Conservation (phyloP, 2,113 vertebrate genomes). For the Hippocampus guttulatus region DNA sequence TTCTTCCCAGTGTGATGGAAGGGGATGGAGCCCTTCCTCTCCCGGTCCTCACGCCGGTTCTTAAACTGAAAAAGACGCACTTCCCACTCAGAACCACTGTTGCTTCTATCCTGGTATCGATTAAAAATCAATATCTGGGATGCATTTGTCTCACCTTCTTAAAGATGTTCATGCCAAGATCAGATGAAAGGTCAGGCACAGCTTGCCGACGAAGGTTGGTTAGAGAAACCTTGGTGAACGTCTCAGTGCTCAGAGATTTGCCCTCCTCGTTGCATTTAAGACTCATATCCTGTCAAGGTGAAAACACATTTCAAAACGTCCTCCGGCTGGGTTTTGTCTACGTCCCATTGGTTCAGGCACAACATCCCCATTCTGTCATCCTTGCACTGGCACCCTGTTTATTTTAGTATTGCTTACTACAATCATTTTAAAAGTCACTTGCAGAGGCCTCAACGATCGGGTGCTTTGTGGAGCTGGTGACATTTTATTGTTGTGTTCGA, state of each 20-base stretch:
- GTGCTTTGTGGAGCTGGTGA: no score
- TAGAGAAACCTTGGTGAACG: constrained; percentile 89
- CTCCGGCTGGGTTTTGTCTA: no score
- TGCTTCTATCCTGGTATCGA: neutral
- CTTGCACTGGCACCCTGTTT: no score
- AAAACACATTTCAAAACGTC: neutral
- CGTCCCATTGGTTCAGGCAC: no score
- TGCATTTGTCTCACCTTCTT: constrained; percentile 81
- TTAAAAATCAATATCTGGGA: neutral
- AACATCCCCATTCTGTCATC: no score
- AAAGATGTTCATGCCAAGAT: constrained; percentile 96
- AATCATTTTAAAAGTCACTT: no score
- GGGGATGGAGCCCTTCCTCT: constrained; percentile 95
- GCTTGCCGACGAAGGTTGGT: constrained; percentile 91
- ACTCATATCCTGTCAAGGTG: constrained; percentile 83
- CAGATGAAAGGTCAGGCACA: constrained; percentile 92
- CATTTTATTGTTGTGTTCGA: no score
- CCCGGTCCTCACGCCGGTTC: constrained; percentile 90
- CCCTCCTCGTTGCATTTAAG: constrained; percentile 93
- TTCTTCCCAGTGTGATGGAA: constrained; percentile 93
- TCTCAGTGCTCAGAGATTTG: constrained; percentile 88
- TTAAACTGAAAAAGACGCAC: constrained; percentile 79
- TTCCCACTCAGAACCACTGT: neutral
- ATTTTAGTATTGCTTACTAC: no score
- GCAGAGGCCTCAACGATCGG: no score